A percentile compares a stretch with the other conserved stretches of the same genome.
Evolutionary conservation across 2,797 vertebrate species (phyloP).

Genomic region (Cuniculus paca): DNA sequence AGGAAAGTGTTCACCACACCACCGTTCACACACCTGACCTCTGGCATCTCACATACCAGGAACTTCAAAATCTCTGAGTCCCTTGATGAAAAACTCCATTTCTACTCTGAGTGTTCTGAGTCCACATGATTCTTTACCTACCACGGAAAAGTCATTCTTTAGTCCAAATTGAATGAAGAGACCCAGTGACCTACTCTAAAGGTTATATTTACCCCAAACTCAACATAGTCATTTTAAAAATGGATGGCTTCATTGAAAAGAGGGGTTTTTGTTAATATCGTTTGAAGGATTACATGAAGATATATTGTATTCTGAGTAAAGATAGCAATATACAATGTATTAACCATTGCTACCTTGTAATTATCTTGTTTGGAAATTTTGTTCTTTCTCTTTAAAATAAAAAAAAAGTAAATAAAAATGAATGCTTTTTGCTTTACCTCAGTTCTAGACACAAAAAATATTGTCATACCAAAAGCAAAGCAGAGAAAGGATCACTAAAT

Average conservation of each 20-base stretch:
- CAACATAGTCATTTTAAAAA: background rate
- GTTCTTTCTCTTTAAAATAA: too few relatives aligned
- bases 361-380: too few relatives aligned
- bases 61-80: background rate
- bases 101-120: background rate
- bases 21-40: background rate
- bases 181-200: background rate
- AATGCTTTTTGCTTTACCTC: background rate
- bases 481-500: background rate
- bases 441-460: background rate
- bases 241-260: background rate
- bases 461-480: conserved; percentile 1
- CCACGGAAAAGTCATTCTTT: background rate
- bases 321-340: too few relatives aligned
- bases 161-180: background rate
- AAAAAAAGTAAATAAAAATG: background rate
- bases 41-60: background rate
- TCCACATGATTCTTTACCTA: background rate
- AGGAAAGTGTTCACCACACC: background rate
- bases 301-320: too few relatives aligned
- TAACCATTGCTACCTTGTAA: too few relatives aligned
- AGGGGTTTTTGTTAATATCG: too few relatives aligned
- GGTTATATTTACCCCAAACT: background rate
- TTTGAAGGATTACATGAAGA: too few relatives aligned
- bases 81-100: background rate